phyloP scores from a whole-genome alignment of 2,113 vertebrate genomes.

The Apistogramma diplotaenia region DNA sequence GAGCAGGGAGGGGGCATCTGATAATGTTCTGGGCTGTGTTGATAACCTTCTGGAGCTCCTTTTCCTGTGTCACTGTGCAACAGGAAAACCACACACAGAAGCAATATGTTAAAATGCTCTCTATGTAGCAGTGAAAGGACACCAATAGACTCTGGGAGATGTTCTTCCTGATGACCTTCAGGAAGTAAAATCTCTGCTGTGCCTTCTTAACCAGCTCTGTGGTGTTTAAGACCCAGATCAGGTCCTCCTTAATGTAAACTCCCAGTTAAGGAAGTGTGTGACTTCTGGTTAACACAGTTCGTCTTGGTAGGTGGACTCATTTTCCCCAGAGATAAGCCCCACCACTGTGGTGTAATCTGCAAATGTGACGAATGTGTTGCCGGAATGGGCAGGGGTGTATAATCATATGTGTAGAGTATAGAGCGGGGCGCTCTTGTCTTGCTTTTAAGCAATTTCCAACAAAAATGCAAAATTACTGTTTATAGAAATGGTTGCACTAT shows the following conservation, averaged over 20 bases:
- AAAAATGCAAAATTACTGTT: not conserved
- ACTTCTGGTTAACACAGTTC: too few relatives aligned
- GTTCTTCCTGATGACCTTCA: not conserved
- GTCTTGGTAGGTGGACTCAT: not conserved
- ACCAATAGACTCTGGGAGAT: not conserved
- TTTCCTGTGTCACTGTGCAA: not conserved
- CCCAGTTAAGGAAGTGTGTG: not conserved
- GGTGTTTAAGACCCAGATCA: not conserved
- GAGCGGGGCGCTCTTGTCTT: not conserved
- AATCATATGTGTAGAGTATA: not conserved
- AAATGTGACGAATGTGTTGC: not conserved
- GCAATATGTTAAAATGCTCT: not conserved
- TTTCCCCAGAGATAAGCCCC: not conserved
- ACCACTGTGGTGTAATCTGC: not conserved
- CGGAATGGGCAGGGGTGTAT: not conserved
- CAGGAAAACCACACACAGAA: not conserved
- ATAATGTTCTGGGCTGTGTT: not conserved
- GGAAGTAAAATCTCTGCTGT: not conserved
- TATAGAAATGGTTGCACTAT: not conserved
- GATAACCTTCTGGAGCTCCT: not conserved
- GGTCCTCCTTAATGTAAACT: not conserved
- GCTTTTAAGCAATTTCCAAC: not conserved
- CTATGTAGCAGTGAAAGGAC: not conserved
- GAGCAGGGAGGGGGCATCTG: not conserved
- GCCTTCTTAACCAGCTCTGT: not conserved